These are phyloP conservation scores for Argyrosomus japonicus DNA, from an alignment of 2,113 vertebrate species.

Conservation along the genomic window DNA sequence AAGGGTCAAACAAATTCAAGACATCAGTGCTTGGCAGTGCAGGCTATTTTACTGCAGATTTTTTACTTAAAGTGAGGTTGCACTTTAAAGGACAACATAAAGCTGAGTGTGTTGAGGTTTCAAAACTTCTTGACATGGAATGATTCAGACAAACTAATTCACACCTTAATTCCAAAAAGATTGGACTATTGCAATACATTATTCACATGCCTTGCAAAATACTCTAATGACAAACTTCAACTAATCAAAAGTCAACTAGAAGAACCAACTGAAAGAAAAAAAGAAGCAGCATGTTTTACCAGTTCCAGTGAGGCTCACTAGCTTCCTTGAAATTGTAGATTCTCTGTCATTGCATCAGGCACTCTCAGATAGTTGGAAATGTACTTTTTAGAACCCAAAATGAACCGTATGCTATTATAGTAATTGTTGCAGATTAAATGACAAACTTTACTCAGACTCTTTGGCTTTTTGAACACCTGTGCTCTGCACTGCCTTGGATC, in stretches of 20 bases:
- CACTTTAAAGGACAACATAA: neutral
- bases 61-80: neutral
- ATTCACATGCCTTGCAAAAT: conserved; percentile 25
- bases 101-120: neutral
- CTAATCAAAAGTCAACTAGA: neutral
- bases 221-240: conserved; percentile 9
- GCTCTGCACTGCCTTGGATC: neutral
- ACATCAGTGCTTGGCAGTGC: conserved; percentile 5
- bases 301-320: neutral
- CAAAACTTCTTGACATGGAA: neutral
- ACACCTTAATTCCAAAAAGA: conserved; percentile 14
- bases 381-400: neutral
- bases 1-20: conserved; percentile 21
- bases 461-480: neutral
- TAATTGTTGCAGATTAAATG: conserved; percentile 8
- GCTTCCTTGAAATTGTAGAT: neutral
- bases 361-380: neutral
- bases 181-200: conserved; percentile 8
- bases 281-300: neutral
- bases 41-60: neutral
- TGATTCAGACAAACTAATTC: neutral
- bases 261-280: neutral
- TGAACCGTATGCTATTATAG: neutral
- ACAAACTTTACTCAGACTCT: neutral
- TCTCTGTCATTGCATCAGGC: neutral